Percentiles rank a stretch among this genome's conserved stretches.
phyloP scores from a whole-genome alignment of 2,888 invertebrate species.

The Diaphora mendica region DNA sequence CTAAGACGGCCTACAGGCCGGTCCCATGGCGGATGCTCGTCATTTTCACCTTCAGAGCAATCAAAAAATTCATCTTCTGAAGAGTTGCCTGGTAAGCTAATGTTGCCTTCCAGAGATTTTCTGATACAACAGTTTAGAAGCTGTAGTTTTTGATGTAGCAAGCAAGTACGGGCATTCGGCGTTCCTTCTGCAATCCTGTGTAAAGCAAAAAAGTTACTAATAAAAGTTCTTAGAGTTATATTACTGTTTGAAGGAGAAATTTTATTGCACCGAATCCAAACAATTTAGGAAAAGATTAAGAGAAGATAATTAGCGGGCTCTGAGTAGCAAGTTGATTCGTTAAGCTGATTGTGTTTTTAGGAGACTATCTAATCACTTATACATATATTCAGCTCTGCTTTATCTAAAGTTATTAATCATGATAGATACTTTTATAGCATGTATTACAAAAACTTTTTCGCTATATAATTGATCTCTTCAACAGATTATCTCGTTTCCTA shows the following conservation, averaged over 20 bases:
- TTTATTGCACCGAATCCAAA: not conserved
- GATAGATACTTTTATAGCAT: not conserved
- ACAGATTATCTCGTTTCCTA: conserved; percentile 3
- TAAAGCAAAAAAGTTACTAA: conserved; percentile 56
- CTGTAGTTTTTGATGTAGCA: conserved; percentile 98
- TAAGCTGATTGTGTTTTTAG: not conserved
- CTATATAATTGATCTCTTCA: not conserved
- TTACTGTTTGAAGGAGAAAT: not conserved
- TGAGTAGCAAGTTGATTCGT: not conserved
- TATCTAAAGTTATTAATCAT: not conserved
- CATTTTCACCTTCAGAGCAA: conserved; percentile 88
- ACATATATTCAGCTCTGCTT: not conserved
- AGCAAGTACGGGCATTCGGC: conserved; percentile 95
- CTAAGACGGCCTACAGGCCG: conserved; percentile 74
- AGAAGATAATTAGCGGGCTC: not conserved
- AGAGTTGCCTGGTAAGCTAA: conserved; percentile 66
- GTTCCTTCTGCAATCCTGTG: conserved; percentile 91
- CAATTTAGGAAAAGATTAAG: not conserved
- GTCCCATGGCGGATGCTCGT: conserved; percentile 79
- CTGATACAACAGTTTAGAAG: conserved; percentile 93
- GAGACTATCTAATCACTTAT: not conserved
- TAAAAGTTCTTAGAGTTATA: not conserved
- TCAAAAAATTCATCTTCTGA: conserved; percentile 93
- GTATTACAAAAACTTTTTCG: not conserved
- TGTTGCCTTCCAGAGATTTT: conserved; percentile 82